A percentile compares a stretch with the other conserved stretches of the same genome.
These are phyloP conservation scores for Tenthredo amoena DNA, from an alignment of 2,888 invertebrate genomes.

Conservation along the genomic window DNA sequence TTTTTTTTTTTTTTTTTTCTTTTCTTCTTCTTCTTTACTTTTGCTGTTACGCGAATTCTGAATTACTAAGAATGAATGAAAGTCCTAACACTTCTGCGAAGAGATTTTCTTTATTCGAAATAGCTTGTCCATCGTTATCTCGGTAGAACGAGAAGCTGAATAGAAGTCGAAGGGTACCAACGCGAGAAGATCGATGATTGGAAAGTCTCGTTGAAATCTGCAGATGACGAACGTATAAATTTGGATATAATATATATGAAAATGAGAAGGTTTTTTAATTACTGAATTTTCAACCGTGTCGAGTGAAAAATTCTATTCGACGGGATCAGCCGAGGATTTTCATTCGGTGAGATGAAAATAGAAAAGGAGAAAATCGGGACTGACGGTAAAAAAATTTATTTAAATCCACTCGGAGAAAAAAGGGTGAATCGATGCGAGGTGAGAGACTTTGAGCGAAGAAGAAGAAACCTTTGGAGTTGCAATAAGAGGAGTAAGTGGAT, in stretches of 20 bases:
- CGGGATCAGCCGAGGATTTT: background rate
- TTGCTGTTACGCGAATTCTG: background rate
- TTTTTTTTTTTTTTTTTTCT: too few relatives aligned
- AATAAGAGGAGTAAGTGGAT: constrained; percentile 53
- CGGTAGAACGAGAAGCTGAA: constrained; percentile 15
- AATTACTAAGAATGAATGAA: background rate
- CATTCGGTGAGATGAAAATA: background rate
- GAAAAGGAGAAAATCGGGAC: background rate
- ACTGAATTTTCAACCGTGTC: background rate
- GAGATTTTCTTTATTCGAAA: background rate
- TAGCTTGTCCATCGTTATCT: constrained; percentile 31
- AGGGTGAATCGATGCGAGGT: constrained; percentile 46
- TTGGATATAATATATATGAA: background rate
- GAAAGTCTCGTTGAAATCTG: background rate
- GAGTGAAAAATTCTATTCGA: background rate
- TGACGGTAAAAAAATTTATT: constrained; percentile 23
- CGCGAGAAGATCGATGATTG: constrained; percentile 33
- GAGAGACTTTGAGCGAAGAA: constrained; percentile 33
- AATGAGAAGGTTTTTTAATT: background rate
- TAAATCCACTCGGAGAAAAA: constrained; percentile 1
- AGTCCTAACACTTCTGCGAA: background rate
- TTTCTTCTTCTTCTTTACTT: too few relatives aligned
- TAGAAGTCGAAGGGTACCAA: background rate
- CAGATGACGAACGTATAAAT: background rate
- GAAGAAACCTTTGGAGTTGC: constrained; percentile 45